A percentile compares a stretch with the other conserved stretches of the same genome.
Evolutionary conservation across 2,888 invertebrate genomes (phyloP).

Genomic region (Lasioglossum leucozonium): DNA sequence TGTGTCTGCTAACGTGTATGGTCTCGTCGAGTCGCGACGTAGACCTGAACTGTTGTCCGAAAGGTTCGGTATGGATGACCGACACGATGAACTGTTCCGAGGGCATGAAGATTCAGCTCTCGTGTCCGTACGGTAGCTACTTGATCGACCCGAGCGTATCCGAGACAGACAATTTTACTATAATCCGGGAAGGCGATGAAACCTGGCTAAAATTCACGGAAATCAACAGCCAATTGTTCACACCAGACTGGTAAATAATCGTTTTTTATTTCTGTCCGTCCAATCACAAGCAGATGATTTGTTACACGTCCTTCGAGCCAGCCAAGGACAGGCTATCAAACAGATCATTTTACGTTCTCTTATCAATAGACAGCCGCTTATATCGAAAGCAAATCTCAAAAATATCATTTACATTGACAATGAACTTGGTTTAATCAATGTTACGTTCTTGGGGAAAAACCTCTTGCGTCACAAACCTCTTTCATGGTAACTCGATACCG

Average conservation of each 20-base stretch:
- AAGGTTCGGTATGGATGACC: constrained; percentile 37
- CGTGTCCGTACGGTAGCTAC: constrained; percentile 74
- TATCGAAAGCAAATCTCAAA: background rate
- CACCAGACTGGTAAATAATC: constrained; percentile 51
- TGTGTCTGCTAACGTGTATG: constrained; percentile 41
- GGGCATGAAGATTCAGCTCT: constrained; percentile 60
- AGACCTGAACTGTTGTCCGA: constrained; percentile 67
- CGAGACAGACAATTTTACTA: constrained; percentile 39
- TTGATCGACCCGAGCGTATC: constrained; percentile 68
- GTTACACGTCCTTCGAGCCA: background rate
- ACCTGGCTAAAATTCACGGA: constrained; percentile 38
- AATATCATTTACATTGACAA: background rate
- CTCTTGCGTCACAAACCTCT: background rate
- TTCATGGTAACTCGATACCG: background rate
- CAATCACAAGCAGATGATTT: background rate
- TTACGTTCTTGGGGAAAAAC: background rate
- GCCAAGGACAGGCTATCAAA: background rate
- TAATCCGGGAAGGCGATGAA: constrained; percentile 17
- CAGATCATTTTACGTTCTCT: background rate
- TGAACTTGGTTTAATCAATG: background rate
- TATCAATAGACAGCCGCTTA: background rate
- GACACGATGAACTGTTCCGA: constrained; percentile 71
- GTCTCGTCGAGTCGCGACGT: constrained; percentile 22
- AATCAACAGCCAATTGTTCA: constrained; percentile 28
- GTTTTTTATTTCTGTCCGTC: background rate